Conservation (phyloP, 2,113 vertebrate genomes). For the Corythoichthys haematopterus region DNA sequence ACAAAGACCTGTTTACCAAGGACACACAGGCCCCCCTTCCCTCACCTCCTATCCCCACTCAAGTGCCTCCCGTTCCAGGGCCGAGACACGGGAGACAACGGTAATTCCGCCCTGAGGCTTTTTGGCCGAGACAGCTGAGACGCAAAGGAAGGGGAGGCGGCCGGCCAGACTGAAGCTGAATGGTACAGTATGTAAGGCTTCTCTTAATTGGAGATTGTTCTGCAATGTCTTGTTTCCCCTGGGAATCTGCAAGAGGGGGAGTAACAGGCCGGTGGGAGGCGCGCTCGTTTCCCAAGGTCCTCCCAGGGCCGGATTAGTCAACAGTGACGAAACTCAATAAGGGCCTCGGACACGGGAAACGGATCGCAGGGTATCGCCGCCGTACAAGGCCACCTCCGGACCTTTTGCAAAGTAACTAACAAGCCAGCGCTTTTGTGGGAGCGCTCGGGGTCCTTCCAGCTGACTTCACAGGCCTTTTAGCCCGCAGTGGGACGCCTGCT, state of each 20-base stretch:
- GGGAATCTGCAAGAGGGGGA: slow-evolving; percentile 55
- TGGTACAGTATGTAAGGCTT: slow-evolving; percentile 69
- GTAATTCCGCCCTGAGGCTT: slow-evolving; percentile 68
- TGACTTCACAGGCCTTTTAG: slow-evolving; percentile 72
- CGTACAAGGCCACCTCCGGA: slow-evolving; percentile 62
- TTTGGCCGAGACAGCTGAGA: slow-evolving; percentile 53
- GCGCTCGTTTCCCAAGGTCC: slow-evolving; percentile 72
- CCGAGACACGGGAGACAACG: slow-evolving; percentile 70
- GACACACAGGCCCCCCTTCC: slow-evolving; percentile 54
- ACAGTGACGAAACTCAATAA: slow-evolving; percentile 65
- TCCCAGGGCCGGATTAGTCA: slow-evolving; percentile 73
- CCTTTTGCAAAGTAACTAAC: slow-evolving; percentile 66
- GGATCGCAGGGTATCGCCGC: slow-evolving; percentile 58
- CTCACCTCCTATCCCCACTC: slow-evolving; percentile 18
- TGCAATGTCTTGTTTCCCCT: slow-evolving; percentile 68
- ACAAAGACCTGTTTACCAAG: slow-evolving; percentile 74
- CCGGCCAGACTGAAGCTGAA: slow-evolving; percentile 41
- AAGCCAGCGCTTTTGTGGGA: slow-evolving; percentile 55
- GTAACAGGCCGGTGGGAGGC: slow-evolving; percentile 31
- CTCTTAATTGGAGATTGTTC: slow-evolving; percentile 76
- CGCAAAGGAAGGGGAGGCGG: slow-evolving; percentile 24
- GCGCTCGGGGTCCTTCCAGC: slow-evolving; percentile 56
- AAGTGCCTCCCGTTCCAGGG: slow-evolving; percentile 42
- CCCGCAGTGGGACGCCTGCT: slow-evolving; percentile 49
- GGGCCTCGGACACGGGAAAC: slow-evolving; percentile 63